Base-by-base conservation (phyloP, 2,888 invertebrate species). In the Ariolimax columbianus region DNA sequence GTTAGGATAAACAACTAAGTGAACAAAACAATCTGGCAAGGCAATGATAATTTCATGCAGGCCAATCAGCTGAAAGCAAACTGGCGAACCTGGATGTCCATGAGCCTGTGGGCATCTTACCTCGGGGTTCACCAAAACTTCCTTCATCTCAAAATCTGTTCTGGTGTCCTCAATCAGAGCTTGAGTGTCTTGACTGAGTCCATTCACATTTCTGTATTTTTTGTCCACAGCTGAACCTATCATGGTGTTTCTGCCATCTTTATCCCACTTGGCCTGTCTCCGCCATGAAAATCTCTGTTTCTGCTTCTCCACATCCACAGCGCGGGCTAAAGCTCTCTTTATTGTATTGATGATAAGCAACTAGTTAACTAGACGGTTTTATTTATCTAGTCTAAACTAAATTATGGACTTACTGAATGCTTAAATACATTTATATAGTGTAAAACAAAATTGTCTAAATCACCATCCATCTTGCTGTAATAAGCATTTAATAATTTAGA, bases 281-380 rank as follows among this genome's bases (percentile, higher is more conserved):
- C 87, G 82, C 88, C 88, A 89, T 33, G 88, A 86, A 51, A 86
- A 86, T 59, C 82, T 87, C 79, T 88, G 87, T 82, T 90, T 87
- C 36, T 85, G 83, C 70, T 89, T 86, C 23, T 88, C 86, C 11
- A 91, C 91, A 70, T 92, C 90, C 77, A 89, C 89, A 17, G 92
- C 92, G 87, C 91, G 88, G 83, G 91, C 91, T 33, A 92, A 84
- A 23, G 91, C 91, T 55, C 90, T 87, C 92, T 92, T 87, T 17
- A 66, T 66, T 51, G 23, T 63, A 30, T 43, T 68, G 36, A 73
- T 79, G 1, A 78, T 79, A 40, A 66, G 43, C 2, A 75, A 83
- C 17, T 68, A 14, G 66, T 68, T 63, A 63, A 47, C 77, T 77
- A 30, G 68, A 43, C 14, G 47, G 9, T 47, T 47, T 30, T 30